Conservation (phyloP, 1,140 invertebrate genomes). For the Pogonus chalceus region DNA sequence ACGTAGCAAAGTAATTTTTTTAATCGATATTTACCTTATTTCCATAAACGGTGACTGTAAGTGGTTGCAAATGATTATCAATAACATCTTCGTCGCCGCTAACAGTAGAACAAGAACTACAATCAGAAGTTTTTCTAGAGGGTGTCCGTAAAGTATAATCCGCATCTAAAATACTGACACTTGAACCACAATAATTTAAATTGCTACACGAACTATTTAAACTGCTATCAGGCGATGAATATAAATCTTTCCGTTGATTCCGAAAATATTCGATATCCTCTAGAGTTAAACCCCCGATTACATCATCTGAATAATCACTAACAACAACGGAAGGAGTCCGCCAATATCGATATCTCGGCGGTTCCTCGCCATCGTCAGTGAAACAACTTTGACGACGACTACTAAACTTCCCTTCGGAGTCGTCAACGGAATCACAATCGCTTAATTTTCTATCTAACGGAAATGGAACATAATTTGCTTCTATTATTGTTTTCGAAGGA, state of each 20-base stretch:
- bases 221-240: conserved; percentile 38
- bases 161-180: conserved; percentile 44
- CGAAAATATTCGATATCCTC: conserved; percentile 56
- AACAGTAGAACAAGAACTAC: conserved; percentile 49
- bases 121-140: conserved; percentile 50
- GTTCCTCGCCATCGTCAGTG: conserved; percentile 36
- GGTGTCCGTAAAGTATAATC: conserved; percentile 41
- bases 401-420: conserved; percentile 22
- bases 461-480: conserved; percentile 26
- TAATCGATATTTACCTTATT: no score
- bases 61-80: conserved; percentile 28
- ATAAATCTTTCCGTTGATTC: conserved; percentile 35
- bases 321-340: conserved; percentile 73
- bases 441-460: conserved; percentile 28
- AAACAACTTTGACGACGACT: conserved; percentile 38
- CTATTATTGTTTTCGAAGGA: conserved; percentile 29
- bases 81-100: conserved; percentile 58
- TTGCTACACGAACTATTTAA: conserved; percentile 55
- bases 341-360: conserved; percentile 44
- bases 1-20: no score
- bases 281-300: conserved; percentile 45
- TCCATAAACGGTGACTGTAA: conserved; percentile 13
- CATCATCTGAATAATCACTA: conserved; percentile 71
- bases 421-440: conserved; percentile 28
- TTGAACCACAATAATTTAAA: conserved; percentile 43